Evolutionary conservation across 1,140 invertebrate species (phyloP).

Genomic region (Eurosta solidaginis): DNA sequence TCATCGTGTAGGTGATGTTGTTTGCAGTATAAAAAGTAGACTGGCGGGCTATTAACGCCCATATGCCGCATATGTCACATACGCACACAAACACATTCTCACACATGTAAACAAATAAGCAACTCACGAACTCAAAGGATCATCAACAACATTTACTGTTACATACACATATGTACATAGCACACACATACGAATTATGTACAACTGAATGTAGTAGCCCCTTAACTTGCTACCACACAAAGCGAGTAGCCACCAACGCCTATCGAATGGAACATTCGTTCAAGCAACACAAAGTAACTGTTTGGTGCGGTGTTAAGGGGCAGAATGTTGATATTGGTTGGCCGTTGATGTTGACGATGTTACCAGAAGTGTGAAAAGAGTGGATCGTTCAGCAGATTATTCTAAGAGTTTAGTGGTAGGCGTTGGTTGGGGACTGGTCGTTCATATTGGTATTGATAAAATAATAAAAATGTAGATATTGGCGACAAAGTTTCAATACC

Average conservation of each 20-base stretch:
- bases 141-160: no score
- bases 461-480: slow-evolving; percentile 24
- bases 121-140: no score
- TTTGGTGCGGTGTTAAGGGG: neutral
- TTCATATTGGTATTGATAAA: slow-evolving; percentile 6
- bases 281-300: neutral
- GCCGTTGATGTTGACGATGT: slow-evolving; percentile 6
- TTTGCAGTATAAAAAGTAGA: slow-evolving; percentile 22
- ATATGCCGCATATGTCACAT: neutral
- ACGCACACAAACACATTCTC: neutral
- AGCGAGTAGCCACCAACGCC: neutral
- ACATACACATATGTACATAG: neutral
- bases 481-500: slow-evolving; percentile 20
- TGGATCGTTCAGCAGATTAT: no score
- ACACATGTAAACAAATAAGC: neutral
- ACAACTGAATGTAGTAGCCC: no score
- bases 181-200: neutral
- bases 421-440: neutral
- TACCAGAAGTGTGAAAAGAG: neutral
- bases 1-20: neutral
- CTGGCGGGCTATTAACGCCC: neutral
- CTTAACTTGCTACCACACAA: neutral
- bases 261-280: neutral
- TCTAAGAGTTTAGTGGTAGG: neutral
- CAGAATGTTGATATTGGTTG: slow-evolving; percentile 8